phyloP scores from a whole-genome alignment of 2,888 invertebrate species.

The Amphimallon solstitiale region DNA sequence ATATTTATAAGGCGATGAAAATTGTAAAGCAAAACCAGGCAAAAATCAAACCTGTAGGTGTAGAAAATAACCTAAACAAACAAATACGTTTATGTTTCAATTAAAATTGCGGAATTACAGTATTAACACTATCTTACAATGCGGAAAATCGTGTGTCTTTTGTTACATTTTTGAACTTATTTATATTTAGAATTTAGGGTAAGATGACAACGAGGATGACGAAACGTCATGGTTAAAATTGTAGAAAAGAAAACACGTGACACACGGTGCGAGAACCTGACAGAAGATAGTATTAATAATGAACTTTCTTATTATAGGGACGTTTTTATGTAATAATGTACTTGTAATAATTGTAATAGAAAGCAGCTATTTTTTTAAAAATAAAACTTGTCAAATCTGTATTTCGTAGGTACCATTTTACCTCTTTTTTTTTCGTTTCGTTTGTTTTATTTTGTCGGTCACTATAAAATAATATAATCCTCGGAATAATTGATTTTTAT shows the following conservation, averaged over 20 bases:
- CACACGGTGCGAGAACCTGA: no score
- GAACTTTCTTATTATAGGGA: conserved; percentile 14
- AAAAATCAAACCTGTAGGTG: conserved; percentile 18
- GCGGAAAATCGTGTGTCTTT: no score
- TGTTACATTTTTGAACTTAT: no score
- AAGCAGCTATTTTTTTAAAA: conserved; percentile 41
- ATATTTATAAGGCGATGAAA: not conserved
- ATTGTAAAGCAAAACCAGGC: not conserved
- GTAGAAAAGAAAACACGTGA: no score
- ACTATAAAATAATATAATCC: conserved; percentile 25
- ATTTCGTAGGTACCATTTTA: conserved; percentile 32
- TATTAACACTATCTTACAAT: no score
- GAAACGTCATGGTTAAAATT: no score
- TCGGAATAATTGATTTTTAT: conserved; percentile 16
- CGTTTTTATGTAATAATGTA: conserved; percentile 1
- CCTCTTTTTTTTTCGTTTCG: conserved; percentile 38
- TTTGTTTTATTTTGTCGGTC: no score
- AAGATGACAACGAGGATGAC: no score
- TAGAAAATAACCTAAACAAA: conserved; percentile 16
- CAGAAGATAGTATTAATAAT: not conserved
- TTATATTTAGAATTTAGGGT: no score
- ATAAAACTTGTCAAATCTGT: conserved; percentile 30
- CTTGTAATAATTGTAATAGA: conserved; percentile 35
- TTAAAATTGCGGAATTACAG: no score
- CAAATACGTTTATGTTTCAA: no score